Base-by-base conservation (phyloP, 2,797 vertebrate genomes). In the Clarias fuscus region DNA sequence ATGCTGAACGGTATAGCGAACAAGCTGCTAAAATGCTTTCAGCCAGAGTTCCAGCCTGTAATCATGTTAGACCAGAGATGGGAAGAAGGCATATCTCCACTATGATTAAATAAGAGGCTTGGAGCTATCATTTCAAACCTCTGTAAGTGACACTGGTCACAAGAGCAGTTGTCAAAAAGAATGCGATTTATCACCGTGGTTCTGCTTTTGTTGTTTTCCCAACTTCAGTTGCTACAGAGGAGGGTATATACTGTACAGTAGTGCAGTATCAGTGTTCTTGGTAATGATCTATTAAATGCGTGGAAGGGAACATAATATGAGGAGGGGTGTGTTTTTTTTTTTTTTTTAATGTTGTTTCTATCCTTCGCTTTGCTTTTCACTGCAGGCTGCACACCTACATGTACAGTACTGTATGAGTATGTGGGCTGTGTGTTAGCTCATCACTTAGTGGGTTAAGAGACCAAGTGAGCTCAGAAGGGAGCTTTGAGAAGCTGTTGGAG, bases 91-190 rank as follows among this genome's bases (percentile, higher is more conserved):
- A 85, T 86, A 84, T 88, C 64, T 81, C 85, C 80, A 77, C 79
- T 82, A 86, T 84, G 85, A 88, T 83, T 88, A 86, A 85, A 88
- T 90, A 88, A 86, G 85, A 86, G 76, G 68, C 88, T 89, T 83
- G 71, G 76, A 79, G 84, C 87, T 84, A 79, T 90, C 81, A 79
- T 83, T 86, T 87, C 82, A 75, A 86, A 70, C 84, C 77, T 85
- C 78, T 77, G 84, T 85, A 81, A 24, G 65, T 86, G 85, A 86
- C 80, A 84, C 43, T 58, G 67, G 83, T 84, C 82, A 85, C 80
- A n/a, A 87, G 40, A 48, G 61, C 53, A 77, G 80, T 84, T 59
- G 86, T 62, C 40, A 86, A 79, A 90, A 86, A 79, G 27, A 68
- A 78, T 48, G n/a, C 53, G 76, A 59, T 83, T 48, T n/a, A 13